phyloP scores from a whole-genome alignment of 1,140 invertebrate genomes.

The Pogonognathellus flavescens region DNA sequence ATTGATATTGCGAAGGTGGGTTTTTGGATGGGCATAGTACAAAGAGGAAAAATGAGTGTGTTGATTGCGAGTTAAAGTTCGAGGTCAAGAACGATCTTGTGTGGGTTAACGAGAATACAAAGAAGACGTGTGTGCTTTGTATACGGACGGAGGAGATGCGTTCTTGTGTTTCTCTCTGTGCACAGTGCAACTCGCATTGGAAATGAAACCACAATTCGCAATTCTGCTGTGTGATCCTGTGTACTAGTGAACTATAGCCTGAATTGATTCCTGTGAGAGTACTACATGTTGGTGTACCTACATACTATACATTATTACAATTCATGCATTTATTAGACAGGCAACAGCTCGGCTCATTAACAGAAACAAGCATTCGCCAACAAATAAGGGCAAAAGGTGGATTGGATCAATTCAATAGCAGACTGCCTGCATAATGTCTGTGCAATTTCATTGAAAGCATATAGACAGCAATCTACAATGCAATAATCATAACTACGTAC shows the following conservation, averaged over 20 bases:
- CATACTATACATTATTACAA: neutral
- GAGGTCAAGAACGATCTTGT: constrained; percentile 43
- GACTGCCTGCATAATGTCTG: neutral
- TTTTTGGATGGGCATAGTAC: neutral
- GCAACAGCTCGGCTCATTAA: constrained; percentile 27
- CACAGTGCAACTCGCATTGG: neutral
- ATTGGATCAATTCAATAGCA: constrained; percentile 9
- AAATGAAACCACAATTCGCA: constrained; percentile 28
- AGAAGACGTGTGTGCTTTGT: neutral
- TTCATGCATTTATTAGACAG: neutral
- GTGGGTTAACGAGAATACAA: constrained; percentile 37
- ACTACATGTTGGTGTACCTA: neutral
- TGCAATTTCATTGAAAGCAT: neutral
- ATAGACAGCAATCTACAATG: neutral
- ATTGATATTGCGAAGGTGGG: constrained; percentile 34
- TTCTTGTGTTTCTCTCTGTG: too few relatives aligned
- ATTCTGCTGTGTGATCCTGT: neutral
- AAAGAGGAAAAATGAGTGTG: constrained; percentile 1
- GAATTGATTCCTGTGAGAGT: constrained; percentile 4
- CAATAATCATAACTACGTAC: neutral
- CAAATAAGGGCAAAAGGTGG: constrained; percentile 44
- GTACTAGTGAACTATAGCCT: constrained; percentile 41
- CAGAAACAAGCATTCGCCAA: constrained; percentile 11
- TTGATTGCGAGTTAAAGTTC: constrained; percentile 32
- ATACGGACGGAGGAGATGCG: too few relatives aligned